Conservation (phyloP, 92 coral and sea anemone species). For the Isaurus tuberculatus region DNA sequence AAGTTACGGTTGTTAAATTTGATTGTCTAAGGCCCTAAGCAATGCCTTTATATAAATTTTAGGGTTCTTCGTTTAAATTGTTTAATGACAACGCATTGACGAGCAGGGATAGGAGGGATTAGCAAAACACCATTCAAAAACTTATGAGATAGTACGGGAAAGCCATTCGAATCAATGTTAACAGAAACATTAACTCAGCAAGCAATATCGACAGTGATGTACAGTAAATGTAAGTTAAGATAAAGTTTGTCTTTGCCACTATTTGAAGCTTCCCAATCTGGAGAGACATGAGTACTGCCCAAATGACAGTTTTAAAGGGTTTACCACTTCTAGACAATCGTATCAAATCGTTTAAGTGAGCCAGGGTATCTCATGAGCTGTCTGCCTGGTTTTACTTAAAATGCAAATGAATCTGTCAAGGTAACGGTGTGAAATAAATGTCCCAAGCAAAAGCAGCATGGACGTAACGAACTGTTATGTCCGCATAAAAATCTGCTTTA, state of each 20-base stretch:
- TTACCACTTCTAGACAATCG: too few species aligned
- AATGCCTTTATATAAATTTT: slow-evolving; percentile 17
- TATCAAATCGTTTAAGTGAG: slow-evolving; percentile 27
- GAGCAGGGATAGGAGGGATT: slow-evolving; percentile 21
- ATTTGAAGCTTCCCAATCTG: too few species aligned
- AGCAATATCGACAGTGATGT: too few species aligned
- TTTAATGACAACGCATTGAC: not conserved
- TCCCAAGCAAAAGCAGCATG: slow-evolving; percentile 55
- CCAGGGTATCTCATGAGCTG: slow-evolving; percentile 40
- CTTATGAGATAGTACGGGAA: too few species aligned
- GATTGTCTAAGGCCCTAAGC: slow-evolving; percentile 10
- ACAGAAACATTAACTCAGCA: too few species aligned
- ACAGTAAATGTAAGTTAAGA: too few species aligned
- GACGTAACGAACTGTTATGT: slow-evolving; percentile 37
- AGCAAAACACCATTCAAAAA: too few species aligned
- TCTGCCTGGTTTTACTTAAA: slow-evolving; percentile 39
- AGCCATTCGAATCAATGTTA: too few species aligned
- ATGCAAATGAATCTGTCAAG: slow-evolving; percentile 56
- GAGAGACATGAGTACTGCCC: too few species aligned
- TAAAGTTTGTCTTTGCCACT: too few species aligned
- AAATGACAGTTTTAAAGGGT: too few species aligned
- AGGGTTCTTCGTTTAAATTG: slow-evolving; percentile 38
- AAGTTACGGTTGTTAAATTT: not conserved
- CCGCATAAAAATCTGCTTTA: slow-evolving; percentile 16
- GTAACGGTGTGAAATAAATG: slow-evolving; percentile 47